Base-by-base conservation (phyloP, 1,140 invertebrate species). In the Zaprionus capensis region DNA sequence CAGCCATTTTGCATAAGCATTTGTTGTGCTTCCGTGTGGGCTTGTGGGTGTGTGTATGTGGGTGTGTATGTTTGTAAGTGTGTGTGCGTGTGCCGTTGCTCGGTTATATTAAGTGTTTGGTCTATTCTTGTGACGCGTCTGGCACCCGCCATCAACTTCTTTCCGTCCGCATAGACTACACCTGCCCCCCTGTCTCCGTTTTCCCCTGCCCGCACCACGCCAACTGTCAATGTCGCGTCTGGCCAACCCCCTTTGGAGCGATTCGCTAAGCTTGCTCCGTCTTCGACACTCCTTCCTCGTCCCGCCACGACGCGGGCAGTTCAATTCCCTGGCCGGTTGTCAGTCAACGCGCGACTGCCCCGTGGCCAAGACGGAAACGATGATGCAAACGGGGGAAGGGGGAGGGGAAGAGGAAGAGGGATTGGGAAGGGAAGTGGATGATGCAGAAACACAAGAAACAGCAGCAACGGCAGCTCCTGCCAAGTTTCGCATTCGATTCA, bases 331-430 rank as follows among this genome's bases (percentile, higher is more conserved):
- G 67, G 75, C 56, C 66, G 82, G 56, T 79, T 85, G 82, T 81
- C 82, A 86, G 75, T 85, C 82, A 85, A 71, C 69, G 78, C 65
- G 74, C 76, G 74, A 74, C 80, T 82, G 74, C 65, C 78, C 80
- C 74, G 62, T 82, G 80, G 80, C 70, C 73, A 53, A 65, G 70
- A 26, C 41, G 55, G 53, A 51, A 62, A 53, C 31, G 20, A 15
- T 26, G 51, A 17, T 5, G 14, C 46, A 5, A 24, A 22, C 5
- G n/a, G 53, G n/a, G 17, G 2, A 15, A 15, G 11, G 34, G n/a
- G 14, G 36, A 22, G 34, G 22, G 2, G 31, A 28, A 34, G 55
- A 2, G 2, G 31, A 41, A 34, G 55, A 2, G 6, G 5, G 26
- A 28, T 28, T 31, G 28, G n/a, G 6, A 38, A 6, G 17, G 12